Evolutionary conservation across 2,113 vertebrate species (phyloP).

Genomic region (Dicaeum eximium): DNA sequence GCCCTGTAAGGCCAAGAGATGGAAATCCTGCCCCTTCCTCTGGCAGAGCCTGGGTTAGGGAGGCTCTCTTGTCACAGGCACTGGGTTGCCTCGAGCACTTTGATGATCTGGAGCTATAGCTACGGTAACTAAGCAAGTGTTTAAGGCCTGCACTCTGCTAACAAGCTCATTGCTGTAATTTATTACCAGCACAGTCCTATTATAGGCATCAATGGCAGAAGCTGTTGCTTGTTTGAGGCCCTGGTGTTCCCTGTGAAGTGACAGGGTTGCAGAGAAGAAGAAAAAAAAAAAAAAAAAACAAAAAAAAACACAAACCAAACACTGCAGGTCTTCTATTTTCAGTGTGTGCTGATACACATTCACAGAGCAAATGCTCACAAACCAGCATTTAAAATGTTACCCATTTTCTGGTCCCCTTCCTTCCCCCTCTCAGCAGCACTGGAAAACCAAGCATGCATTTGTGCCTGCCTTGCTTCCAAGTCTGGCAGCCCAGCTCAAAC

Average conservation of each 20-base stretch:
- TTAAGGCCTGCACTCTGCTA: conserved; percentile 28
- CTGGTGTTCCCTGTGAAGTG: neutral
- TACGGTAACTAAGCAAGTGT: conserved; percentile 15
- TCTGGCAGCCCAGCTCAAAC: neutral
- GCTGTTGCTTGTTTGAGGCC: conserved; percentile 10
- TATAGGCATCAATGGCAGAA: conserved; percentile 11
- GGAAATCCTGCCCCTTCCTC: neutral
- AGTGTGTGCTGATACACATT: neutral
- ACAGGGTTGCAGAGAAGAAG: neutral
- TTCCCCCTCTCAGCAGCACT: neutral
- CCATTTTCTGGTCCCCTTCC: neutral
- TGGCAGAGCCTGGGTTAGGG: neutral
- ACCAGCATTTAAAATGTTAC: neutral
- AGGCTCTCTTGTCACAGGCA: neutral
- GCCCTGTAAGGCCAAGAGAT: neutral
- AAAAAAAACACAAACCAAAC: neutral
- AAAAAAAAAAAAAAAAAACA: neutral
- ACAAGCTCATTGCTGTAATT: conserved; percentile 31
- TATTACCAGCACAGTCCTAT: conserved; percentile 45
- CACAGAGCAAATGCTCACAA: neutral
- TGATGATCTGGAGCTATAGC: conserved; percentile 30
- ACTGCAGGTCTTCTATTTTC: neutral
- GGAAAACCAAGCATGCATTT: neutral
- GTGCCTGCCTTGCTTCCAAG: neutral
- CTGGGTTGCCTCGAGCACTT: neutral